phyloP scores from a whole-genome alignment of 2,888 invertebrate species.

The Drosophila mayaguana region DNA sequence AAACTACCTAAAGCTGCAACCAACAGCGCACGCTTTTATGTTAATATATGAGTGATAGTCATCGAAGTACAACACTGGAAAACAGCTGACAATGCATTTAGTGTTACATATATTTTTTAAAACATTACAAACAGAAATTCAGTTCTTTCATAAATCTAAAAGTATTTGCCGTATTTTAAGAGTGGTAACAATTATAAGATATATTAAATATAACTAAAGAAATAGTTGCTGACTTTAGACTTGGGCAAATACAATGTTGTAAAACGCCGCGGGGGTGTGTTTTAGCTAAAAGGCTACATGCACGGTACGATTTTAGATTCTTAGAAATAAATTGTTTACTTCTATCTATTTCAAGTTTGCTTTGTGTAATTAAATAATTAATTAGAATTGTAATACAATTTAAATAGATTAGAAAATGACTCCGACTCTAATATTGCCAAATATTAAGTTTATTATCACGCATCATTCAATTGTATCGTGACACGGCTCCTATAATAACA shows the following conservation, averaged over 20 bases:
- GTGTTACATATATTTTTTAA: background rate
- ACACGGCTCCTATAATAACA: conserved; percentile 56
- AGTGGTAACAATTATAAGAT: background rate
- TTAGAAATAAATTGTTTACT: background rate
- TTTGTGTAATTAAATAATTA: background rate
- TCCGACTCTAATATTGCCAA: background rate
- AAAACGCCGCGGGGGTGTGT: conserved; percentile 30
- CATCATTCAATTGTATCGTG: conserved; percentile 61
- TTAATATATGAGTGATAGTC: conserved; percentile 30
- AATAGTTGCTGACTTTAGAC: background rate
- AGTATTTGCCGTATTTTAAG: background rate
- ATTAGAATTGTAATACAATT: background rate
- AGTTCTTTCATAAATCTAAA: background rate
- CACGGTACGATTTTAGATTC: conserved; percentile 12
- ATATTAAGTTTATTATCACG: background rate
- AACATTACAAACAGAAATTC: background rate
- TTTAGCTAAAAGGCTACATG: background rate
- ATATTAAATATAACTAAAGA: background rate
- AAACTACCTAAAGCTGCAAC: conserved; percentile 6
- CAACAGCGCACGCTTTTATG: conserved; percentile 48
- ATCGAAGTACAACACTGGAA: conserved; percentile 4
- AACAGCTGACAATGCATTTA: conserved; percentile 37
- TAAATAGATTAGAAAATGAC: background rate
- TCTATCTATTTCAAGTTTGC: background rate
- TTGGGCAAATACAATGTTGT: conserved; percentile 29